Base-by-base conservation (phyloP, 2,113 vertebrate genomes). In the Macquaria australasica region DNA sequence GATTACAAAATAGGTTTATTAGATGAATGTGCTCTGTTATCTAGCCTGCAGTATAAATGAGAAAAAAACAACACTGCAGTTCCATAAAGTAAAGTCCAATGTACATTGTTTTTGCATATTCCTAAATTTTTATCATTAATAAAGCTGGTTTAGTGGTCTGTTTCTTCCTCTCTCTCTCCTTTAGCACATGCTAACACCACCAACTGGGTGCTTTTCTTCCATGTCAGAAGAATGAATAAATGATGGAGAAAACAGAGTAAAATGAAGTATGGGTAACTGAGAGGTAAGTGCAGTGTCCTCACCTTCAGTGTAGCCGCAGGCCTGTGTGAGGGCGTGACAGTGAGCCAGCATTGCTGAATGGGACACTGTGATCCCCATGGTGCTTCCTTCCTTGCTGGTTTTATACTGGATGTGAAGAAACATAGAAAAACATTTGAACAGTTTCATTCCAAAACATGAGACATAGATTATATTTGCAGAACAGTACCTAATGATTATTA, bases 371-470 rank as follows among this genome's bases (percentile, higher is more conserved):
- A 99, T 95, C 43, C 98, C 98, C 96, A 99, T 97, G 0, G 97
- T 98, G 91, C 97, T 98, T 93, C 97, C 98, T 85, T 99, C 98
- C 87, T 99, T 99, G 92, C 97, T 97, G 86, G 97, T 99, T 94
- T 99, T 99, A 88, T 99, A 99, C 98, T 99, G 93, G 39, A 92
- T 78, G 82, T 4, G 34, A 31, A 91, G 72, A 88, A 56, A 87
- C 14, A 76, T 1, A 9, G 5, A 82, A 3, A 69, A 79, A 25
- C 37, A 75, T 67, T 28, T 14, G 6, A 59, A 48, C 3, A 69
- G 9, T 18, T 64, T 16, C 4, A 68, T 21, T 63, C 11, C 8
- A 67, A 41, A 7, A 66, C 62, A 28, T 7, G 6, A 62, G 11
- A 51, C 6, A 21, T 39, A 18, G 9, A 64, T 2, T 8, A 50